Conservation (phyloP, 2,888 invertebrate genomes). For the Apomyelois bistriatella region DNA sequence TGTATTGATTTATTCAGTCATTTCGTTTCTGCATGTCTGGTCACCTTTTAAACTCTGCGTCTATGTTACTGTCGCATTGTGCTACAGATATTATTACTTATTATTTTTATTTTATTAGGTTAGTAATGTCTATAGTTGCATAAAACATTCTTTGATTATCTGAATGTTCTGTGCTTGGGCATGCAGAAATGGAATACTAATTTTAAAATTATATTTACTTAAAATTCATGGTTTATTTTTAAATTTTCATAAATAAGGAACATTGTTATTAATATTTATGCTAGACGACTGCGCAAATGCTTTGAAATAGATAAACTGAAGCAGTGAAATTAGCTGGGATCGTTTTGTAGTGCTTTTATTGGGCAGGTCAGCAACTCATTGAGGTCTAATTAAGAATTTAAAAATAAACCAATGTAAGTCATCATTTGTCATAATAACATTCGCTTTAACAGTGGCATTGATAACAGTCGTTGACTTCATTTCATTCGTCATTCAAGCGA, state of each 20-base stretch:
- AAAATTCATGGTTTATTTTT: conserved; percentile 44
- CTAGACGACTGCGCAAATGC: too few relatives aligned
- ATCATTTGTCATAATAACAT: conserved; percentile 64
- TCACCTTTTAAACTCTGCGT: conserved; percentile 59
- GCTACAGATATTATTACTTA: conserved; percentile 40
- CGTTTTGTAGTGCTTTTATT: background rate
- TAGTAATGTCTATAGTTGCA: conserved; percentile 52
- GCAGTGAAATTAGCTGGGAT: background rate
- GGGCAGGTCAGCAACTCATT: background rate
- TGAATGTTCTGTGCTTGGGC: conserved; percentile 74
- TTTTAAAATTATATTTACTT: conserved; percentile 41
- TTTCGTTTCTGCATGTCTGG: conserved; percentile 78
- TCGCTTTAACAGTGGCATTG: conserved; percentile 67
- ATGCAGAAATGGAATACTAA: conserved; percentile 75
- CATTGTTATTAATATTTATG: background rate
- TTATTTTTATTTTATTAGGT: conserved; percentile 44
- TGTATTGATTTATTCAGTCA: conserved; percentile 28
- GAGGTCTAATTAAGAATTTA: conserved; percentile 25
- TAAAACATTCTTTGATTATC: conserved; percentile 50
- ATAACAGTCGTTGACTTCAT: conserved; percentile 53
- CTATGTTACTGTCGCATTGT: conserved; percentile 46
- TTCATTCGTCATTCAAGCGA: conserved; percentile 27
- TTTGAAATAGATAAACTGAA: too few relatives aligned
- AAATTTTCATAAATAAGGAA: conserved; percentile 20
- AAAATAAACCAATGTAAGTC: conserved; percentile 49